Conservation (phyloP, 2,113 vertebrate species). For the Telmatochromis brachygnathus region DNA sequence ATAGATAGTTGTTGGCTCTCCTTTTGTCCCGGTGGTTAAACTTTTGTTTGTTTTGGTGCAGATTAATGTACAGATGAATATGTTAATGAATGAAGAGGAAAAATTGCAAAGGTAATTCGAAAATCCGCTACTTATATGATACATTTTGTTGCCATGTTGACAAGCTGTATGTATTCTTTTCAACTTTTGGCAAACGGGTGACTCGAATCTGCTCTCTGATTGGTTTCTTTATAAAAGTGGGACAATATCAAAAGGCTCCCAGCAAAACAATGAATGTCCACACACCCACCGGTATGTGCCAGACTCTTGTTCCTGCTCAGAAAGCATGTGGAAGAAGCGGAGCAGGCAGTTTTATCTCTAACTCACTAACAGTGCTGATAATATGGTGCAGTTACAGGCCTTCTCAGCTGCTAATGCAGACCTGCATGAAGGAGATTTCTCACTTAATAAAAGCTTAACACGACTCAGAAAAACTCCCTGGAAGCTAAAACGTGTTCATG, state of each 20-base stretch:
- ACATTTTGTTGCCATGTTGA: background rate
- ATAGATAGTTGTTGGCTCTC: background rate
- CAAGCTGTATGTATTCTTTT: background rate
- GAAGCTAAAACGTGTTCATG: background rate
- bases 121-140: rapidly evolving
- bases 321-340: background rate
- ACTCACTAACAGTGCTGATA: rapidly evolving
- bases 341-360: background rate
- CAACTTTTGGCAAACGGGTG: background rate
- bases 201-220: background rate
- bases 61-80: background rate
- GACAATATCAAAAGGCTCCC: background rate
- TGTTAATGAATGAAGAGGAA: background rate
- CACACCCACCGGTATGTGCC: background rate
- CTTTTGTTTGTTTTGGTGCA: background rate
- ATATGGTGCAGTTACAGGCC: background rate
- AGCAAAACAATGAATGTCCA: background rate
- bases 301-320: background rate
- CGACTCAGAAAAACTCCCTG: background rate
- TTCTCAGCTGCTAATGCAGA: background rate
- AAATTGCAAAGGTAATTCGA: background rate
- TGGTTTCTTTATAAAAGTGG: background rate
- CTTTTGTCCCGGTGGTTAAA: background rate
- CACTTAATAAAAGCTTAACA: background rate
- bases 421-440: background rate